These are phyloP conservation scores for Ormyrus pomaceus DNA, from an alignment of 2,888 invertebrate species.

Conservation along the genomic window DNA sequence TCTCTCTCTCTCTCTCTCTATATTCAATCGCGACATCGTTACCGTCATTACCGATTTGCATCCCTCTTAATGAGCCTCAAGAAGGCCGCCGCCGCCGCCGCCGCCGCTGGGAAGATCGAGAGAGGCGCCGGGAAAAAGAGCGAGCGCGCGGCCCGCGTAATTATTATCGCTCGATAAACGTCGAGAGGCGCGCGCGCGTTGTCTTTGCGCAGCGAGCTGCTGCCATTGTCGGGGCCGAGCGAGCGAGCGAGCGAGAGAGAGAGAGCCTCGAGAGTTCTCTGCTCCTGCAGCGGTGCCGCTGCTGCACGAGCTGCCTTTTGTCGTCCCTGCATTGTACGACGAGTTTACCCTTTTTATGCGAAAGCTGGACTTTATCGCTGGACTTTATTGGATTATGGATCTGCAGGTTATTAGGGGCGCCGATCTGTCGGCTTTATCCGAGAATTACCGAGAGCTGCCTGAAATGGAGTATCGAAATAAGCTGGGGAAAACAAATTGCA, in stretches of 20 bases:
- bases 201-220: slow-evolving; percentile 7
- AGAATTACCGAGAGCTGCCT: too few relatives aligned
- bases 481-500: too few relatives aligned
- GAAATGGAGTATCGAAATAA: too few relatives aligned
- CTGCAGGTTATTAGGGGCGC: too few relatives aligned
- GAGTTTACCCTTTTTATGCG: too few relatives aligned
- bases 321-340: too few relatives aligned
- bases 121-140: neutral
- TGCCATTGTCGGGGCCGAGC: too few relatives aligned
- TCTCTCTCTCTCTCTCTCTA: neutral
- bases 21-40: slow-evolving; percentile 62
- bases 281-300: too few relatives aligned
- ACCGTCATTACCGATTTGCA: slow-evolving; percentile 60
- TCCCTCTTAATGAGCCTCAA: slow-evolving; percentile 47
- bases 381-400: too few relatives aligned
- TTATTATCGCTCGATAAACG: slow-evolving; percentile 46
- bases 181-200: slow-evolving; percentile 25
- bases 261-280: too few relatives aligned
- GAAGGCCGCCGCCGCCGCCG: neutral
- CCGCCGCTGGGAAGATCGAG: slow-evolving; percentile 10
- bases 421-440: neutral
- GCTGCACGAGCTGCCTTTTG: slow-evolving; percentile 2
- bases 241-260: too few relatives aligned
- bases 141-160: slow-evolving; percentile 2
- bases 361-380: too few relatives aligned